Conservation (phyloP, 2,888 invertebrate species). For the Alloscopus bannaensis region DNA sequence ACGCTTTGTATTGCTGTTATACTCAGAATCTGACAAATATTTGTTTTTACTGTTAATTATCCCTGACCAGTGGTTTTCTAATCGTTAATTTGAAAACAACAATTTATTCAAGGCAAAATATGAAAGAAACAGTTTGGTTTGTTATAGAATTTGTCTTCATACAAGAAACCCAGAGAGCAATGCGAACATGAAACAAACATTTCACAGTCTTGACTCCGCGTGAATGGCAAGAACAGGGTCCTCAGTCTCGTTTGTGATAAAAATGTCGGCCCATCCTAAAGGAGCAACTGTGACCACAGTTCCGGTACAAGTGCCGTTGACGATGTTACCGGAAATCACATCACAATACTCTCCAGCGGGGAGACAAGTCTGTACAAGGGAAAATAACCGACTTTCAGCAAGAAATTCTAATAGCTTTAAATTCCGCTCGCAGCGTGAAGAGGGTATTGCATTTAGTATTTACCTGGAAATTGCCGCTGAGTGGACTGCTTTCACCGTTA, state of each 20-base stretch:
- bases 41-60: not conserved
- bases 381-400: not conserved
- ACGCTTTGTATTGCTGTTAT: slow-evolving; percentile 4
- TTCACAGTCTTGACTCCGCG: slow-evolving; percentile 46
- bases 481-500: slow-evolving; percentile 74
- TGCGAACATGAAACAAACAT: not conserved
- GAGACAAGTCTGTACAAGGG: slow-evolving; percentile 74
- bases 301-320: slow-evolving; percentile 30
- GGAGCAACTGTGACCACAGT: slow-evolving; percentile 30
- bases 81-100: too few species aligned
- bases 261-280: slow-evolving; percentile 39
- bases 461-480: slow-evolving; percentile 75
- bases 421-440: not conserved
- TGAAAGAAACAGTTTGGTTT: not conserved
- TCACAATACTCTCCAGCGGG: slow-evolving; percentile 78
- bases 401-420: not conserved
- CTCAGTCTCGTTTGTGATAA: slow-evolving; percentile 39
- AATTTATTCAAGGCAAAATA: slow-evolving; percentile 3
- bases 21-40: not conserved
- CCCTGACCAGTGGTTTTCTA: too few species aligned
- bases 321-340: slow-evolving; percentile 76
- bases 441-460: not conserved
- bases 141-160: too few species aligned
- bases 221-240: slow-evolving; percentile 54
- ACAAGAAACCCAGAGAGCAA: too few species aligned